Percentiles rank a stretch among this genome's conserved stretches.
Evolutionary conservation across 2,113 vertebrate genomes (phyloP).

Genomic region (Ondatra zibethicus): DNA sequence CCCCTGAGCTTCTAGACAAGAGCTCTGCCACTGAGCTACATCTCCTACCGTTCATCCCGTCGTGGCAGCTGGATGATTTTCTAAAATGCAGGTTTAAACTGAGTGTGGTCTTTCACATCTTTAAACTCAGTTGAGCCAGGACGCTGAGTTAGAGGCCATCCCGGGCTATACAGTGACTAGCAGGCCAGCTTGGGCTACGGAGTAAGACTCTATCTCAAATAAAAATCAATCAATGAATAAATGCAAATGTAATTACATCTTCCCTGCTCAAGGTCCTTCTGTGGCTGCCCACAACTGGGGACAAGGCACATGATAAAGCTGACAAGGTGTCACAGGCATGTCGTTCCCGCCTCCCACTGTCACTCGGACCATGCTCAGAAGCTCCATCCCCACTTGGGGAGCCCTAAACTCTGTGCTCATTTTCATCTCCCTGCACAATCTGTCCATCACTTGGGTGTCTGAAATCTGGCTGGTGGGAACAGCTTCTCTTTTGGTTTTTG

Average conservation of each 20-base stretch:
- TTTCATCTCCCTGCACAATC: background rate
- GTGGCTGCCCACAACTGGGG: background rate
- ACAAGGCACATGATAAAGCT: background rate
- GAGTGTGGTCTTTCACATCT: background rate
- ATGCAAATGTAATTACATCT: background rate
- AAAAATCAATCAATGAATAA: background rate
- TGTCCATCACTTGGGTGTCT: background rate
- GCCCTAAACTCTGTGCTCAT: background rate
- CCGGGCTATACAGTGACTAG: background rate
- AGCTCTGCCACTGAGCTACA: background rate
- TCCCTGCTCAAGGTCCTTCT: background rate
- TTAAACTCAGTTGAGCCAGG: background rate
- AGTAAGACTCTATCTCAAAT: background rate
- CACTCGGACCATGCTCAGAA: fast-evolving
- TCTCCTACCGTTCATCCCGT: background rate
- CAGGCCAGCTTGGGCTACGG: background rate
- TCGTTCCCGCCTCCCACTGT: background rate
- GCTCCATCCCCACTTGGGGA: background rate
- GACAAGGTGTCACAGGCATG: background rate
- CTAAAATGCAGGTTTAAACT: background rate
- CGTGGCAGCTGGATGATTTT: background rate
- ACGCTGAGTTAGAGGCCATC: background rate
- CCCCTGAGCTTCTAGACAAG: background rate
- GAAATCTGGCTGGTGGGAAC: background rate
- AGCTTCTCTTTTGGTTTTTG: too few relatives aligned